Conservation (phyloP, 2,888 invertebrate genomes). For the Eledona agricola region DNA sequence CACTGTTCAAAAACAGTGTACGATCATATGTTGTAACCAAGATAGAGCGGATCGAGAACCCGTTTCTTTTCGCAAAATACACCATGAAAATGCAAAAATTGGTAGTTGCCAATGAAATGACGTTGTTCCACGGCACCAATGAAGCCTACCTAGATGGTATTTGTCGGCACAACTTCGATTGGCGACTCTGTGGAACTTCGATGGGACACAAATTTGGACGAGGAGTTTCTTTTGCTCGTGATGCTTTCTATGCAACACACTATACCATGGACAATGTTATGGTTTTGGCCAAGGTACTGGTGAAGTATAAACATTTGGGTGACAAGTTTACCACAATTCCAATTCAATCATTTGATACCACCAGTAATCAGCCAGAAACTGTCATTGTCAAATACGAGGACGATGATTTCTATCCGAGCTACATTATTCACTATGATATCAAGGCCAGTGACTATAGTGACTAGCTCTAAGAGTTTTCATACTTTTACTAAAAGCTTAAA, state of each 20-base stretch:
- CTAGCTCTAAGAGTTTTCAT: too few relatives aligned
- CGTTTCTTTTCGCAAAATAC: conserved; percentile 9
- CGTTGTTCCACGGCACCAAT: conserved; percentile 53
- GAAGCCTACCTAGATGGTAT: conserved; percentile 43
- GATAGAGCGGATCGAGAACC: conserved; percentile 15
- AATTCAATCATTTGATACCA: conserved; percentile 31
- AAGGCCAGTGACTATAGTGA: not conserved
- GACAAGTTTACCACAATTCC: conserved; percentile 25
- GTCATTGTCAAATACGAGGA: conserved; percentile 41
- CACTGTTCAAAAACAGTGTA: not conserved
- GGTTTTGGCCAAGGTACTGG: conserved; percentile 38
- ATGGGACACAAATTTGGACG: conserved; percentile 48
- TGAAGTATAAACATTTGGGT: conserved; percentile 24
- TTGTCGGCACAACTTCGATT: conserved; percentile 51
- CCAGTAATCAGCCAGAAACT: conserved; percentile 16
- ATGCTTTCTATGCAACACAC: conserved; percentile 47
- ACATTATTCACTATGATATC: conserved; percentile 30
- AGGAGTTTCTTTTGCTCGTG: conserved; percentile 51
- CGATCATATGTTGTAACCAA: conserved; percentile 6
- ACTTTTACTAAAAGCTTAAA: conserved; percentile 1
- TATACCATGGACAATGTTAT: conserved; percentile 44
- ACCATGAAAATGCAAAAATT: conserved; percentile 1
- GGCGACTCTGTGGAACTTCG: conserved; percentile 45
- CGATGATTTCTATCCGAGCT: conserved; percentile 33
- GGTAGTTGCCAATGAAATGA: not conserved